Evolutionary conservation across 2,888 invertebrate genomes (phyloP), one percentile per base, ranked within the genome.

Genomic region (Minunthozetes semirufus): DNA sequence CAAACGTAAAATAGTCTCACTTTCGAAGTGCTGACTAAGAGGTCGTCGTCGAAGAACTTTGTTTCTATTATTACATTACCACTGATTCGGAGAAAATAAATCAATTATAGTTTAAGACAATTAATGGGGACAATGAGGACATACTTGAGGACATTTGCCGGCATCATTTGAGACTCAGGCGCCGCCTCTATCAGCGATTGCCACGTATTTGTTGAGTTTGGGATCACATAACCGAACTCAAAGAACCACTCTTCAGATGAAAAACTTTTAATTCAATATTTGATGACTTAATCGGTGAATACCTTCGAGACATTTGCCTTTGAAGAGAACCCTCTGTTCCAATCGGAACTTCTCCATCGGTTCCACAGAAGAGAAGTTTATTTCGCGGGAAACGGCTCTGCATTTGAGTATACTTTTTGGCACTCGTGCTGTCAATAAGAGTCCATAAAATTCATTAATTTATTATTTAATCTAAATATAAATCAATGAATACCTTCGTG

Each of bases 141-240:
- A 27, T 85, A 95, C 95, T 94, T 98, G 79, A 99, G 87, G 77
- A 98, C 89, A 83, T 92, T 93, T 6, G 98, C 96, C n/a, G 99
- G 98, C 94, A 99, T 96, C 98, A 99, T 99, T 85, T 99, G 96
- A 74, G 94, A 94, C 84, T 99, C 98, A 0, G 99, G 98, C 0
- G 99, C 98, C 15, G 99, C 98, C 85, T 98, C 96, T 80, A 99
- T 96, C 75, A 95, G 88, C 74, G 94, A 96, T 84, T 99, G 98
- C 99, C 99, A 99, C 15, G 98, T 98, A 84, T 99, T 99, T 61
- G 97, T 98, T 11, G 98, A 98, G 80, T 94, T 94, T 0, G 97
- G 93, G 81, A 98, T 97, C 19, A 99, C 98, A 85, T 93, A 97
- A 59, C 99, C 99, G 87, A 99, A 99, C 83, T 98, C 97, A 83